Evolutionary conservation across 2,113 vertebrate genomes (phyloP).

Genomic region (Osmerus eperlanus): DNA sequence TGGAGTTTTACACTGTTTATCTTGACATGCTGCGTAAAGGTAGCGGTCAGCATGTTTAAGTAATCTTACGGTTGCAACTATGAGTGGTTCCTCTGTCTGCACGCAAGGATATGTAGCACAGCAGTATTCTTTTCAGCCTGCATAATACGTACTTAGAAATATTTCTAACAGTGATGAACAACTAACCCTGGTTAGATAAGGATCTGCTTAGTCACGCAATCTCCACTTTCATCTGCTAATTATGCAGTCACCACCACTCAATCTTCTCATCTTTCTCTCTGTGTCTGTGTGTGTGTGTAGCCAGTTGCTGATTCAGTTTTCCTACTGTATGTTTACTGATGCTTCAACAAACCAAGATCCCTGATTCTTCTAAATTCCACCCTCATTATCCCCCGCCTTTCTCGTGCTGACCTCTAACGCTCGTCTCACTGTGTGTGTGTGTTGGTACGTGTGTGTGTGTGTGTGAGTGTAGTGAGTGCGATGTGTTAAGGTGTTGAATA

Average conservation of each 20-base stretch:
- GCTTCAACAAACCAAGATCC: no score
- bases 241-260: conserved; percentile 51
- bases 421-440: not conserved
- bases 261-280: conserved; percentile 28
- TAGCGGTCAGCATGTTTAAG: no score
- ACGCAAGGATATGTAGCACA: no score
- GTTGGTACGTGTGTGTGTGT: not conserved
- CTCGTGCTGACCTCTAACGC: not conserved
- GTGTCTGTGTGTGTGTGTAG: not conserved
- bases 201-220: not conserved
- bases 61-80: no score
- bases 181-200: not conserved
- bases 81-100: no score
- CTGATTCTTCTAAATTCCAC: no score
- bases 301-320: not conserved
- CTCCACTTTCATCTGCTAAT: conserved; percentile 44
- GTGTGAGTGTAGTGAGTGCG: conserved; percentile 7
- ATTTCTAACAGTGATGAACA: no score
- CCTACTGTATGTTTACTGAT: not conserved
- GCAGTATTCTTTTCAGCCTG: no score
- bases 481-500: conserved; percentile 27
- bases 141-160: no score
- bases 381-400: not conserved
- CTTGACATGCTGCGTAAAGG: no score
- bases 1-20: no score